Percentiles rank a stretch among this genome's conserved stretches.
Evolutionary conservation across 2,113 vertebrate species (phyloP).

Genomic region (Phaethornis superciliosus): DNA sequence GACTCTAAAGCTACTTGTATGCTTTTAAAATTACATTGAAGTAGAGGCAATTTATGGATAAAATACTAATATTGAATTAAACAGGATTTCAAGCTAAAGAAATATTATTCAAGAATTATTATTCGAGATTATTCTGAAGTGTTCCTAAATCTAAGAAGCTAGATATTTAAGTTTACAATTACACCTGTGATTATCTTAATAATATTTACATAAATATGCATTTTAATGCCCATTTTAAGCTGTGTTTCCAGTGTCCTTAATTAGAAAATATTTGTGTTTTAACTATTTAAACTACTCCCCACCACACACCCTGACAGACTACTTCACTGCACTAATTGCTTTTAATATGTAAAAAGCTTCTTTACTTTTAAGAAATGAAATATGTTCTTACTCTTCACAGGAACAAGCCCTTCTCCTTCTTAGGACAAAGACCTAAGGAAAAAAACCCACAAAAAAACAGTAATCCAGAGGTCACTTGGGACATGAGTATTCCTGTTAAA

Average conservation of each 20-base stretch:
- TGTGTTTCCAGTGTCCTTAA: not conserved
- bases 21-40: not conserved
- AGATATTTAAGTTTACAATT: not conserved
- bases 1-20: not conserved
- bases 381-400: not conserved
- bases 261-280: not conserved
- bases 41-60: not conserved
- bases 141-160: not conserved
- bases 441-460: not conserved
- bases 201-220: not conserved
- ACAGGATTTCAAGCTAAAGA: not conserved
- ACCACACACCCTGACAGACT: not conserved
- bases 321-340: not conserved
- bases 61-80: not conserved
- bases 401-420: not conserved
- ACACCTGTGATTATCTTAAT: not conserved
- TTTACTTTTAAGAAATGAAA: not conserved
- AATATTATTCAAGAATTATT: too few relatives aligned
- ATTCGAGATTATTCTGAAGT: not conserved
- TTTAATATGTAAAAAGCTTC: not conserved
- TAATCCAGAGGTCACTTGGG: not conserved
- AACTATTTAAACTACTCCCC: not conserved
- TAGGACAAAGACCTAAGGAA: not conserved
- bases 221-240: not conserved
- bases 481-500: not conserved